Evolutionary conservation across 2,888 invertebrate genomes (phyloP), one percentile per base, ranked within the genome.

Genomic region (Watsonalla binaria): DNA sequence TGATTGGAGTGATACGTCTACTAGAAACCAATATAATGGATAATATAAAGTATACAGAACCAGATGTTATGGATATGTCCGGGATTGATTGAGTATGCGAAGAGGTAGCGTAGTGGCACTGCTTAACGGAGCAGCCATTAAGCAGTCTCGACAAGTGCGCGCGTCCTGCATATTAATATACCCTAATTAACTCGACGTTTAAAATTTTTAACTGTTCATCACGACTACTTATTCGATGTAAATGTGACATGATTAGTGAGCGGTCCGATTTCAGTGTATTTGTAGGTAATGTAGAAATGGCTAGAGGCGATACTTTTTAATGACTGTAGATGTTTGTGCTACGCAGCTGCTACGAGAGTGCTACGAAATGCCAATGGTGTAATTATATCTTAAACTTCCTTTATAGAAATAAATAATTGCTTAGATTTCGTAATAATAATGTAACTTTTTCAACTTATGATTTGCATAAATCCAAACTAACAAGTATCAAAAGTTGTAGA

Each of bases 151-250:
- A 70, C 78, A 76, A 77, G 78, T 63, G 56, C 58, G 61, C 61
- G 74, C 76, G 74, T 68, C 70, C 70, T 61, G 81, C 74, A 82
- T 84, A 75, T 73, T 76, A 80, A 84, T 75, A 70, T 58, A 61
- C 60, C 57, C 68, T 76, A 78, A 82, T 84, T 79, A 80, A 73
- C 68, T 65, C 68, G 51, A 66, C 72, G 69, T 73, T 74, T 74
- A 59, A 72, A 63, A 72, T 68, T 69, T 75, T 71, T 66, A 70
- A 72, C 74, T 68, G 66, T 72, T 70, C 65, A 74, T 74, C 73
- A 76, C 72, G 74, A 75, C 60, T 58, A 62, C 61, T 66, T 63
- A 71, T 73, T 68, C 68, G 60, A 72, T 72, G 68, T 70, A 63
- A 77, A 75, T 73, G 71, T 67, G 68, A 71, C 71, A 74, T 64